Conservation (phyloP, 2,888 invertebrate species). For the Cerastis rubricosa region DNA sequence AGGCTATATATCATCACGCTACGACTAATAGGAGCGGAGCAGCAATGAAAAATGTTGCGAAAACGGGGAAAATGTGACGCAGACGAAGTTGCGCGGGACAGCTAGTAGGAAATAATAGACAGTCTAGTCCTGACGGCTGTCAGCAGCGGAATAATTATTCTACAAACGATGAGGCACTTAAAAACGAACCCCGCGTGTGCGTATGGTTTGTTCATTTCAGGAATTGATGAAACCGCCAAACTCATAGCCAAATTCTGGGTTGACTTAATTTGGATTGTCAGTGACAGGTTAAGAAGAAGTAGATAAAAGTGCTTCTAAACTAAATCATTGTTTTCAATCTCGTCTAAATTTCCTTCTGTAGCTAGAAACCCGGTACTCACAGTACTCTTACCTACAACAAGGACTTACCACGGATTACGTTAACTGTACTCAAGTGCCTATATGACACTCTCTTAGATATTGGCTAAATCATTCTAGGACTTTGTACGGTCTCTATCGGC, state of each 20-base stretch:
- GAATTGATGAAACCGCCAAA: not conserved
- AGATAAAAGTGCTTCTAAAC: not conserved
- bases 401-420: not conserved
- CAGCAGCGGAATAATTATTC: not conserved
- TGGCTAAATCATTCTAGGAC: slow-evolving; percentile 7
- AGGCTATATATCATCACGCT: too few relatives aligned
- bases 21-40: too few relatives aligned
- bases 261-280: not conserved
- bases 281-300: not conserved
- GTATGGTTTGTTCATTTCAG: not conserved
- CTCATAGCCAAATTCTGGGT: not conserved
- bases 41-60: too few relatives aligned
- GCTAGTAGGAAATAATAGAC: not conserved
- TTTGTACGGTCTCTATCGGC: not conserved
- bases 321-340: not conserved
- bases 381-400: not conserved
- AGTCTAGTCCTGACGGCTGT: too few relatives aligned
- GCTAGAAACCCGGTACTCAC: not conserved
- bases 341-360: not conserved
- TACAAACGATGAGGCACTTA: not conserved
- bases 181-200: not conserved
- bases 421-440: slow-evolving; percentile 1
- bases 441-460: not conserved
- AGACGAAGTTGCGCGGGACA: too few relatives aligned
- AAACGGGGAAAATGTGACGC: too few relatives aligned